phyloP scores from a whole-genome alignment of 1,140 invertebrate genomes.

The Drosophila orena region DNA sequence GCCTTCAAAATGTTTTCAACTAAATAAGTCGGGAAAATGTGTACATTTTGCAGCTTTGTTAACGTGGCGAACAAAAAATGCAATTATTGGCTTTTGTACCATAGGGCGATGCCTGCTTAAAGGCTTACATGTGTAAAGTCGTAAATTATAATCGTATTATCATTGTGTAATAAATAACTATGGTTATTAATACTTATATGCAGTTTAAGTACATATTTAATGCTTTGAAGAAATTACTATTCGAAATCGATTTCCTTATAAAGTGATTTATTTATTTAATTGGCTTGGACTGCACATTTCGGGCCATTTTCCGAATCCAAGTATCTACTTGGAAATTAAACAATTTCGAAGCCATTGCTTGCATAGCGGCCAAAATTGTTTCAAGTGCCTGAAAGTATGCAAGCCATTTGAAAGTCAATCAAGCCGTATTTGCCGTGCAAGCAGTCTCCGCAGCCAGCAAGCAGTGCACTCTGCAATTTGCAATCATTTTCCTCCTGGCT shows the following conservation, averaged over 20 bases:
- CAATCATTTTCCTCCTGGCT: conserved; percentile 25
- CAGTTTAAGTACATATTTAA: too few species aligned
- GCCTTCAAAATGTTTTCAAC: conserved; percentile 9
- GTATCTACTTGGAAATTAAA: neutral
- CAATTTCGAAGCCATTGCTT: neutral
- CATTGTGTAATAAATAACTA: too few species aligned
- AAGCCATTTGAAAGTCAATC: conserved; percentile 29
- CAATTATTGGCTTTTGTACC: too few species aligned
- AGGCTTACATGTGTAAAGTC: neutral
- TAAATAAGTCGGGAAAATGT: neutral
- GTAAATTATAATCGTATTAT: neutral
- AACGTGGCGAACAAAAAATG: neutral
- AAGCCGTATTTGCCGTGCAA: conserved; percentile 10
- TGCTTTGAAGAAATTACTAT: neutral
- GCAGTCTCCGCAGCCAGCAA: conserved; percentile 12
- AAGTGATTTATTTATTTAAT: too few species aligned
- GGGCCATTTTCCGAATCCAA: neutral
- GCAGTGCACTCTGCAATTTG: conserved; percentile 27
- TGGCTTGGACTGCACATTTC: too few species aligned
- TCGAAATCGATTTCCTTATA: too few species aligned
- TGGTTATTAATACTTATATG: too few species aligned
- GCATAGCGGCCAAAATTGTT: neutral
- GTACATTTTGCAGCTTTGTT: neutral
- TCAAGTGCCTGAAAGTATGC: conserved; percentile 32
- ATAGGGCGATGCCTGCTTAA: too few species aligned